Base-by-base conservation (phyloP, 2,888 invertebrate species). In the Drosophila paramelanica region DNA sequence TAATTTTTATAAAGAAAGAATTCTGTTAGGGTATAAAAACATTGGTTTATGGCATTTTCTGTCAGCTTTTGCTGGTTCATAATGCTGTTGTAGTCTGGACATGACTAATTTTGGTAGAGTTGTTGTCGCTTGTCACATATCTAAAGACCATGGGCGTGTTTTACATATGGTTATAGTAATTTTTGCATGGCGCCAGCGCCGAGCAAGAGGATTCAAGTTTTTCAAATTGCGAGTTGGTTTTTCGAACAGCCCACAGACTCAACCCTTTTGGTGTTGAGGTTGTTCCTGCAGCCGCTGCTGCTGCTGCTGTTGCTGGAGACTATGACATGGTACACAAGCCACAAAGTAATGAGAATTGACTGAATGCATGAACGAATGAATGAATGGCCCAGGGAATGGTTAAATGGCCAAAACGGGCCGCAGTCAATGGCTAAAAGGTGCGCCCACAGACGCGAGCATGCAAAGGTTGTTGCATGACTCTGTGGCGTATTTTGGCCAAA, bases 181-280 rank as follows among this genome's bases (percentile, higher is more conserved):
- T 85, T 75, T 57, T 69, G 59, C 39, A 61, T 82, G 88, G 83
- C 83, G 88, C 88, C 84, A 65, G 47, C 20, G 5, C 11, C 33
- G 41, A 67, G 67, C 55, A 52, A 59, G 67, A 70, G 78, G 70
- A 77, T 70, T 70, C 36, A 33, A 47, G 25, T 38, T 53, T 38
- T 53, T 36, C 38, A 17, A 53, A 39, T 58, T 70, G 38, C 11
- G 14, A 49, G 5, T 46, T 46, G 45, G 58, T 64, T 57, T 33
- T 41, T 49, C 17, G 17, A 43, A 45, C 51, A 41, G 58, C 58
- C 71, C 67, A 76, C 66, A 67, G 67, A 46, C 57, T 50, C 78
- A 81, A 73, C 85, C 83, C 88, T 85, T 83, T 87, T 79, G 81
- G 58, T 81, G 79, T 69, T 56, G 68, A 68, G 62, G 72, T 85